phyloP scores from a whole-genome alignment of 2,888 invertebrate genomes.

The Euzetes globulus region DNA sequence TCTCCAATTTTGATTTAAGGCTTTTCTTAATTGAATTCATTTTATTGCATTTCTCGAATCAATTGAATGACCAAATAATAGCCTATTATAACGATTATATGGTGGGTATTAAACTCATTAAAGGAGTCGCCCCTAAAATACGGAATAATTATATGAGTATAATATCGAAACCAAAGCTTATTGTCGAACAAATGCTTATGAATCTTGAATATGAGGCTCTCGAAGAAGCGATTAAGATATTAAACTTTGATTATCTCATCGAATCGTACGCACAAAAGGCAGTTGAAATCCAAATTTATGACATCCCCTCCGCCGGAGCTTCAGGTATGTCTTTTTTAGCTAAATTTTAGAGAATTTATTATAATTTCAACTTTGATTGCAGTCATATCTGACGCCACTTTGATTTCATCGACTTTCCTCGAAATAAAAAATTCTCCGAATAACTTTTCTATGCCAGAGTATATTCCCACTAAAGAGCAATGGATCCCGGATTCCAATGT shows the following conservation, averaged over 20 bases:
- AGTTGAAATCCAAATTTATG: constrained; percentile 55
- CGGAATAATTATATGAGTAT: constrained; percentile 37
- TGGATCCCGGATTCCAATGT: constrained; percentile 66
- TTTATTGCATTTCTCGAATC: constrained; percentile 1
- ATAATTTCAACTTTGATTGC: background rate
- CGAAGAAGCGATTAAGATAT: constrained; percentile 29
- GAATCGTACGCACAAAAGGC: constrained; percentile 71
- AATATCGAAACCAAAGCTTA: constrained; percentile 57
- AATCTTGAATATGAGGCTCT: constrained; percentile 53
- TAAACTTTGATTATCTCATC: constrained; percentile 46
- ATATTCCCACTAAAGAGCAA: constrained; percentile 65
- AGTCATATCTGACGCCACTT: constrained; percentile 28
- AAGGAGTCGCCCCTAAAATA: constrained; percentile 13
- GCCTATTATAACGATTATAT: constrained; percentile 29
- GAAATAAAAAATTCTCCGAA: background rate
- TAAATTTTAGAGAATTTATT: background rate
- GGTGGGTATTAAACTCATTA: constrained; percentile 32
- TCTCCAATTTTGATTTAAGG: constrained; percentile 32
- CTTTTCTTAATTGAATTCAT: constrained; percentile 32
- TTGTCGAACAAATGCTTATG: constrained; percentile 79
- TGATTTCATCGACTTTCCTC: constrained; percentile 27
- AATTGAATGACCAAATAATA: constrained; percentile 58
- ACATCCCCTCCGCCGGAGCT: constrained; percentile 26
- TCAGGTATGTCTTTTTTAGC: constrained; percentile 27
- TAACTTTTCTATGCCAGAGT: constrained; percentile 62